Base-by-base conservation (phyloP, 2,113 vertebrate species). In the Dicrurus megarhynchus region DNA sequence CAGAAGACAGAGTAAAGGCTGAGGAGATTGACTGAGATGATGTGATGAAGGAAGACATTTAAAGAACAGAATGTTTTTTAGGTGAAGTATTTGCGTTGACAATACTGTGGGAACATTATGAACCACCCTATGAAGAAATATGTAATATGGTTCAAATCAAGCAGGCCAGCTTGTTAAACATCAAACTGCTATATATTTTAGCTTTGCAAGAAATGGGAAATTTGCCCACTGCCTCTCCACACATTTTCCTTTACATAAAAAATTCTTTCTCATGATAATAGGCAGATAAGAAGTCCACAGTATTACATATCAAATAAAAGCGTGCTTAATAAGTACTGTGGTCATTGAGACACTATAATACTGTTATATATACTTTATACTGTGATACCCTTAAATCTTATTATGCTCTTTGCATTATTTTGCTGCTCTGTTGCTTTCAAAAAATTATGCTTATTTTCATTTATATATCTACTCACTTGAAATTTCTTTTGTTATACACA, bases 1-100 rank as follows among this genome's bases (percentile, higher is more conserved):
- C 47, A 81, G 82, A 90, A 89, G 68, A 77, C 17, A 14, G 60
- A 94, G 60, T 44, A 93, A 79, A 93, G 52, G 64, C 84, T 87
- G 73, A 78, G 73, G 41, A 95, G 60, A 78, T 7, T 64, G 47
- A 37, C 67, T 74, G 39, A 63, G 32, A 88, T 20, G 37, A 92
- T 81, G 50, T 71, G 59, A 93, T 70, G 26, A 81, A 60, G 64
- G n/a, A 88, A 37, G 56, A 93, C 52, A 53, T 84, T 88, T 78
- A 76, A 90, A 88, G 60, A 96, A 86, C 49, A 6, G n/a, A 56
- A 74, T 69, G 42, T 15, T 78, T 95, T 93, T 94, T 65, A 89
- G 59, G 17, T 76, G 15, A 93, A 79, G 44, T 87, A 64, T 68
- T 95, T 91, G 73, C 14, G 7, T 57, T 42, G 52, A 93, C 63